Conservation (phyloP, 2,888 invertebrate genomes). For the Drosophila robusta region DNA sequence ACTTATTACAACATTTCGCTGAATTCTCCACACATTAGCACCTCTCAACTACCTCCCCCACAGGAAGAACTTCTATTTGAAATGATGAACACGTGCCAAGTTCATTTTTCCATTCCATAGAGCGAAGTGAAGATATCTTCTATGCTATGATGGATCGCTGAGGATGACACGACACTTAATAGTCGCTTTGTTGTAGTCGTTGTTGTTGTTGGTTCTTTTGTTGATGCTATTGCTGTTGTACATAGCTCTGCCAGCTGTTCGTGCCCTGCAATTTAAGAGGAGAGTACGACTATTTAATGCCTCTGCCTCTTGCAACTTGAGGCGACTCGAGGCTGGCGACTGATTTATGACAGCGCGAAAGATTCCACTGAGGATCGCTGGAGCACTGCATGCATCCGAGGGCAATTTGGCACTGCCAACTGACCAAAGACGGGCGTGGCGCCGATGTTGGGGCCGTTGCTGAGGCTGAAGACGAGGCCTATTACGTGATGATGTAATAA, state of each 20-base stretch:
- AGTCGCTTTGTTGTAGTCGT: conserved; percentile 54
- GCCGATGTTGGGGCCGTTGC: conserved; percentile 44
- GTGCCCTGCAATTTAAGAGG: conserved; percentile 73
- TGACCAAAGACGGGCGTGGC: conserved; percentile 66
- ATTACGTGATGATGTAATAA: conserved; percentile 80
- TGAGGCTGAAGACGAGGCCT: conserved; percentile 52
- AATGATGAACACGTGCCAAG: conserved; percentile 76
- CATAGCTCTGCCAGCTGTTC: conserved; percentile 53
- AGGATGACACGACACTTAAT: conserved; percentile 78
- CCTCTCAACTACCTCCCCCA: conserved; percentile 46
- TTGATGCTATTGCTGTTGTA: conserved; percentile 33
- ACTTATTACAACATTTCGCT: conserved; percentile 64
- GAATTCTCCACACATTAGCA: conserved; percentile 51
- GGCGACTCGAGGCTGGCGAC: conserved; percentile 65
- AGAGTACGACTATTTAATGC: conserved; percentile 72
- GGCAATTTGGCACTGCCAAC: conserved; percentile 64
- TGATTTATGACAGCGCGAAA: conserved; percentile 75
- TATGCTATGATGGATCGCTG: conserved; percentile 73
- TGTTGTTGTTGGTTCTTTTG: conserved; percentile 32
- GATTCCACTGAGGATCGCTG: conserved; percentile 46
- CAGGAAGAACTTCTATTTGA: conserved; percentile 45
- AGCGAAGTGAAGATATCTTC: conserved; percentile 42
- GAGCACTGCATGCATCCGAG: conserved; percentile 49
- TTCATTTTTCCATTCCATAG: conserved; percentile 51
- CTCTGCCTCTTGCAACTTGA: conserved; percentile 40